phyloP scores from a whole-genome alignment of 2,797 vertebrate genomes.

The Gadopsis bispinosus region DNA sequence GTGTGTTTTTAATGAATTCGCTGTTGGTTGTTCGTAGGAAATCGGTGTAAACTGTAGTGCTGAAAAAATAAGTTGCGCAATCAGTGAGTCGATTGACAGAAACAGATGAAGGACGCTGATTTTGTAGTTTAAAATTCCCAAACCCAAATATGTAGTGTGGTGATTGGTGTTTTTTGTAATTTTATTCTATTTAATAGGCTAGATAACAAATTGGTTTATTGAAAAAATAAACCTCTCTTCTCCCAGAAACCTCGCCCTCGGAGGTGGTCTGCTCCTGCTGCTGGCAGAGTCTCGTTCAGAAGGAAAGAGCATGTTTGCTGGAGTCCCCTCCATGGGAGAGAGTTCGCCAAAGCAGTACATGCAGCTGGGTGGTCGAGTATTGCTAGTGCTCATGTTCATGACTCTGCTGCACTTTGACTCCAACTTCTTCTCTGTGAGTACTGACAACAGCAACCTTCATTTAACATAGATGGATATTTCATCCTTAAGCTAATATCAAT shows the following conservation, averaged over 20 bases:
- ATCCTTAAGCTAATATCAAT: not conserved
- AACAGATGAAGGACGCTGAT: not conserved
- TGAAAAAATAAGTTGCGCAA: constrained; percentile 3
- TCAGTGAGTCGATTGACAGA: not conserved
- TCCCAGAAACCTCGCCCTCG: constrained; percentile 94
- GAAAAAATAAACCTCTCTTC: constrained; percentile 62
- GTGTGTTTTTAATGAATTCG: not conserved
- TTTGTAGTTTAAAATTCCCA: not conserved
- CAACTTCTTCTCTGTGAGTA: constrained; percentile 95
- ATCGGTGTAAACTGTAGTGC: not conserved
- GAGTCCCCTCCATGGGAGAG: constrained; percentile 91
- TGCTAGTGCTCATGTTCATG: constrained; percentile 99
- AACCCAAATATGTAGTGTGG: not conserved
- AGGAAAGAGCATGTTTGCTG: constrained; percentile 99
- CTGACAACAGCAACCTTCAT: not conserved
- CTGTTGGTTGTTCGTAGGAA: not conserved
- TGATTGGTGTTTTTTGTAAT: not conserved
- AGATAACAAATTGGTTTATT: not conserved
- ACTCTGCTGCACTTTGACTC: constrained; percentile 96
- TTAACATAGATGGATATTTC: not conserved
- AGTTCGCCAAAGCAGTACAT: constrained; percentile 98
- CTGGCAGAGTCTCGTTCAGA: constrained; percentile 96
- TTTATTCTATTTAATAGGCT: not conserved
- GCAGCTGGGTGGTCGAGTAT: constrained; percentile 95
- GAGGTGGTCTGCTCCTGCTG: constrained; percentile 94